Evolutionary conservation across 2,888 invertebrate genomes (phyloP).

Genomic region (Allacma fusca): DNA sequence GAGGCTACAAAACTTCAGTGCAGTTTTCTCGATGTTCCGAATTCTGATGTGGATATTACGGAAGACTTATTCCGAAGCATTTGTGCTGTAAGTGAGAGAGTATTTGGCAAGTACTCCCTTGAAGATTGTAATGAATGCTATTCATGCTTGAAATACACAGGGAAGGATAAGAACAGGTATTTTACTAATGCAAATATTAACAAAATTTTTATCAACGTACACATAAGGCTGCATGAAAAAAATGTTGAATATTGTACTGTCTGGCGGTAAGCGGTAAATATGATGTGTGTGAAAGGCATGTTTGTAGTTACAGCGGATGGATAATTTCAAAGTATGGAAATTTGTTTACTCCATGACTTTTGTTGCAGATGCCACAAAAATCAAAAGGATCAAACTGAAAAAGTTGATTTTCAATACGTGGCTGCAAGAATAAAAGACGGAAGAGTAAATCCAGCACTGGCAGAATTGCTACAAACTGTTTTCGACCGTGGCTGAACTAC

Average conservation of each 20-base stretch:
- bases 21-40: constrained; percentile 60
- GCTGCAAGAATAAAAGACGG: constrained; percentile 49
- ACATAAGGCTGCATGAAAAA: too few relatives aligned
- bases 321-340: too few relatives aligned
- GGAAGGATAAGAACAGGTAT: constrained; percentile 44
- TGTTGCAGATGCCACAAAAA: constrained; percentile 54
- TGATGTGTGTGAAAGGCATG: too few relatives aligned
- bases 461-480: constrained; percentile 42
- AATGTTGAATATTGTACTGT: too few relatives aligned
- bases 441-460: constrained; percentile 43
- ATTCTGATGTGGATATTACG: constrained; percentile 65
- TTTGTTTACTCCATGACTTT: too few relatives aligned
- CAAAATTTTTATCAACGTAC: too few relatives aligned
- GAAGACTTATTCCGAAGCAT: constrained; percentile 72
- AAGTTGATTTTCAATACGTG: constrained; percentile 55
- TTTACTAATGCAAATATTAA: background rate
- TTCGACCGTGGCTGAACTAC: constrained; percentile 43
- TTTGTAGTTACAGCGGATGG: too few relatives aligned
- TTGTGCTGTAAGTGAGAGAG: constrained; percentile 78
- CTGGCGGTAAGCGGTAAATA: too few relatives aligned
- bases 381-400: constrained; percentile 51
- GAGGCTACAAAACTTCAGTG: constrained; percentile 60
- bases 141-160: constrained; percentile 46
- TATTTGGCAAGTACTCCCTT: constrained; percentile 62
- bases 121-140: constrained; percentile 55